Conservation (phyloP, 92 coral and sea anemone species). For the Epizoanthus ramosus region DNA sequence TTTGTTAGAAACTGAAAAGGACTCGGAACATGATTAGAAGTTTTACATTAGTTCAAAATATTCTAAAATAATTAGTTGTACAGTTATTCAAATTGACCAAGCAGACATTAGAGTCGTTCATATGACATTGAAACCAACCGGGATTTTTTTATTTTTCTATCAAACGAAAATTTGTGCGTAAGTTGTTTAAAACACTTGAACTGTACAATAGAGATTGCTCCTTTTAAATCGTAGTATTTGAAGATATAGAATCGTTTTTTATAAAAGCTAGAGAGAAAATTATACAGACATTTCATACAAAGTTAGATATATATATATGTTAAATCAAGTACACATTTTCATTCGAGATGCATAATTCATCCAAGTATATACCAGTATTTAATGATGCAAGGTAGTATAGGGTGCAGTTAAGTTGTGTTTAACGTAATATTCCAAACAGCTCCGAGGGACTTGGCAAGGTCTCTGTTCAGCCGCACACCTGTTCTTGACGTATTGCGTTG, state of each 20-base stretch:
- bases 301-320: neutral
- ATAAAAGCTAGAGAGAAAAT: neutral
- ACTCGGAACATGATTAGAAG: neutral
- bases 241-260: constrained; percentile 6
- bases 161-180: neutral
- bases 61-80: constrained; percentile 10
- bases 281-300: constrained; percentile 19
- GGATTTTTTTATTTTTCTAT: constrained; percentile 34
- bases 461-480: too few relatives aligned
- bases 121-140: too few relatives aligned
- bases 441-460: too few relatives aligned
- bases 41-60: too few relatives aligned
- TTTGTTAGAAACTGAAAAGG: neutral
- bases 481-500: too few relatives aligned
- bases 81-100: constrained; percentile 18
- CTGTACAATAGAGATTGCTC: constrained; percentile 17
- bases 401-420: too few relatives aligned
- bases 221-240: constrained; percentile 3
- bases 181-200: constrained; percentile 19
- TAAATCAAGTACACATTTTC: too few relatives aligned
- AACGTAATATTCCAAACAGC: too few relatives aligned
- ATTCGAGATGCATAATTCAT: too few relatives aligned
- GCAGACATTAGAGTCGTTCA: neutral
- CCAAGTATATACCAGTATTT: too few relatives aligned
- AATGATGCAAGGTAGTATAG: too few relatives aligned